Base-by-base conservation (phyloP, 2,888 invertebrate species). In the Apoda limacodes region DNA sequence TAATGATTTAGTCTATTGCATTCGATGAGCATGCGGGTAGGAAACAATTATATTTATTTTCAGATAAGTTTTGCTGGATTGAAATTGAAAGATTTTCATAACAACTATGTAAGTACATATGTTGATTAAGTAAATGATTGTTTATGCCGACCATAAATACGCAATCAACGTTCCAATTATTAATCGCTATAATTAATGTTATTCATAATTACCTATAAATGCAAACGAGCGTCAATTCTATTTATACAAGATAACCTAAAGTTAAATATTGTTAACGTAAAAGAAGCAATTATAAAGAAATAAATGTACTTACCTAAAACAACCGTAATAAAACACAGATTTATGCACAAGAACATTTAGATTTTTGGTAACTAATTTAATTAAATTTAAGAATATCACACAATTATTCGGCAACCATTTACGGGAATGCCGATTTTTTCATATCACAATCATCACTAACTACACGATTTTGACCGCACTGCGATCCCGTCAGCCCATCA, bases 271-370 rank as follows among this genome's bases (percentile, higher is more conserved):
- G 32, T 39, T 43, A 44, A 34, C 38, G 37, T 43, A 21, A 22
- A 19, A 15, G 23, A 31, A 39, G 24, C 35, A 35, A 45, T 42
- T 43, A 45, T n/a, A n/a, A 29, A 34, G 30, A 20, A 37, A 41
- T 35, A 46, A 42, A 46, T 47, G 42, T 50, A 78, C 80, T 80
- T 48, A 80, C 80, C 80, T 80, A 80, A 75, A 66, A 80, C 80
- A 78, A 80, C 75, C 69, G 80, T 68, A 78, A 80, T 80, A 68
- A 80, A 80, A 75, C 80, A 80, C 72, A 80, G 69, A 69, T 70
- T 76, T 72, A 80, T 80, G 67, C 78, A 80, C 64, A 80, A 80
- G 80, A 80, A 78, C 80, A 80, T 80, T 62, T 76, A 78, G 80
- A 80, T 80, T 78, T 78, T 80, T 80, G 78, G 80, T 70, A 75